Evolutionary conservation across 2,888 invertebrate species (phyloP), one percentile per base, ranked within the genome.

Genomic region (Athetis lepigone): DNA sequence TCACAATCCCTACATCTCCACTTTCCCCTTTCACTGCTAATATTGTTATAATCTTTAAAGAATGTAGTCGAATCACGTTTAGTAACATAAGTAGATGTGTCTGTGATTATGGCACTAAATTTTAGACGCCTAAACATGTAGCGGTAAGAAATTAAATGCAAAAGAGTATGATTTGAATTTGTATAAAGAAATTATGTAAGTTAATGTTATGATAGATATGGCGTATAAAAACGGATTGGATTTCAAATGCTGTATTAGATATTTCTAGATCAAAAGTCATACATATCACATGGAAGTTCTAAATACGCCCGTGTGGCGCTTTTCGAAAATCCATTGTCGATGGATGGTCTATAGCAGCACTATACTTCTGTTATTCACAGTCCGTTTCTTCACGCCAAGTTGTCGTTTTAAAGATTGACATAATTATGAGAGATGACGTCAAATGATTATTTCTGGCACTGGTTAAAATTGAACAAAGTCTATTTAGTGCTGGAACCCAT

Each of bases 401-500:
- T 21, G 46, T 56, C 11, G 45, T 57, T 55, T 43, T 27, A 7
- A 33, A 25, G 9, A 37, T 51, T 51, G 3, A 46, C 43, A 66
- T 52, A 27, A 27, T 27, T 27, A 27, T 33, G 9, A 4, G 9
- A 40, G 23, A 55, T 46, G 9, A 60, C n/a, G n/a, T 61, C 39
- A 51, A 36, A 18, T 27, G 33, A 37, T 75, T 54, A 45, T 62
- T 60, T 73, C 42, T 59, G 51, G 65, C 59, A 77, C 72, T 72
- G 27, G 69, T 80, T 75, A 66, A 69, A 42, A 37, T 37, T 64
- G 50, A 70, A 74, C 57, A 58, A 68, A 70, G 33, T 75, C 8
- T 69, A 76, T 74, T 63, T 63, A 71, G 51, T 64, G 62, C 66
- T 70, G 71, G 77, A 61, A 25, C 84, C 85, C 83, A 83, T 83